Conservation (phyloP, 2,113 vertebrate species). For the Podarcis cretensis region DNA sequence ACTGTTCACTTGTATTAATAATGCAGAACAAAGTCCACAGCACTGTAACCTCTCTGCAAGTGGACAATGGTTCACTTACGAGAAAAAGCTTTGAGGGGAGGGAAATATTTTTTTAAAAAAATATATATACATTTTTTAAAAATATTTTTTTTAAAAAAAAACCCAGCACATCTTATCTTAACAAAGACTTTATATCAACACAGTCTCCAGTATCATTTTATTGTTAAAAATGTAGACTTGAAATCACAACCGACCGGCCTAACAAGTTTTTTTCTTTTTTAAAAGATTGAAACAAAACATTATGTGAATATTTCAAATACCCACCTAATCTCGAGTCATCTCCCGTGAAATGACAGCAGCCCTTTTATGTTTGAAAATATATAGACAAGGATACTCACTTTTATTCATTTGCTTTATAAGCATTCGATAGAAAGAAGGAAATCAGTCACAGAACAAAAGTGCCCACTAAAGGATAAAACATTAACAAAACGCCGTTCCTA, state of each 20-base stretch:
- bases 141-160: slow-evolving; percentile 73
- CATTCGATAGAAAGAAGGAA: not conserved
- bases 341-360: slow-evolving; percentile 25
- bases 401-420: slow-evolving; percentile 38
- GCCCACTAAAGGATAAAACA: not conserved
- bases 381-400: not conserved
- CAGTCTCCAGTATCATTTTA: slow-evolving; percentile 52
- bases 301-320: not conserved
- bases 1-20: slow-evolving; percentile 82
- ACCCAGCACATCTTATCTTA: slow-evolving; percentile 65
- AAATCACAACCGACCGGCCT: slow-evolving; percentile 43
- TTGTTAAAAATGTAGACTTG: slow-evolving; percentile 53
- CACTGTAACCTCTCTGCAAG: slow-evolving; percentile 80
- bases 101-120: slow-evolving; percentile 76
- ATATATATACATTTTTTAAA: no score
- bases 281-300: slow-evolving; percentile 37
- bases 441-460: not conserved
- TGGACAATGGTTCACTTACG: slow-evolving; percentile 70
- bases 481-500: not conserved
- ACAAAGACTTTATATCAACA: slow-evolving; percentile 57
- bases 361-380: slow-evolving; percentile 33
- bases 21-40: slow-evolving; percentile 76
- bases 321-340: slow-evolving; percentile 17
- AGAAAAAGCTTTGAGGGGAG: slow-evolving; percentile 61
- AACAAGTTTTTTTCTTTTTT: slow-evolving; percentile 31